A percentile compares a stretch with the other conserved stretches of the same genome.
These are phyloP conservation scores for Coelopa frigida DNA, from an alignment of 1,140 invertebrate species.

Conservation along the genomic window DNA sequence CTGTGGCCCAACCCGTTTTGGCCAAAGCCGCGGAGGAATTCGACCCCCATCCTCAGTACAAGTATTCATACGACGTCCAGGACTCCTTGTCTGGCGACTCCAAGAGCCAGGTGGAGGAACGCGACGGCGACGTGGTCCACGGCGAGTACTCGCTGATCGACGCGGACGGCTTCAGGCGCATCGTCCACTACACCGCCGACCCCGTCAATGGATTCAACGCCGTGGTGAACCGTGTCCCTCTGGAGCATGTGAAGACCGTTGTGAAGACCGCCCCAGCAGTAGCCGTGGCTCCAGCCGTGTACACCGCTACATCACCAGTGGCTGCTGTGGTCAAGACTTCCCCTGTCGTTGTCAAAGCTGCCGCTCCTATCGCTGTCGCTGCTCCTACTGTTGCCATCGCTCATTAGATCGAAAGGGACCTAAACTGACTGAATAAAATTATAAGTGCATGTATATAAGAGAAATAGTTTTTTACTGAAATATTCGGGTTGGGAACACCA, in stretches of 20 bases:
- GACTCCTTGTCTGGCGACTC: slow-evolving; percentile 51
- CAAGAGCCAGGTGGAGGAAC: slow-evolving; percentile 52
- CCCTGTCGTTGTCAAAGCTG: slow-evolving; percentile 1
- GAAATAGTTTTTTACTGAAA: too few relatives aligned
- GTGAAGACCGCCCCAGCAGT: slow-evolving; percentile 18
- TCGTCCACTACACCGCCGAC: slow-evolving; percentile 45
- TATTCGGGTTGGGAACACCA: too few relatives aligned
- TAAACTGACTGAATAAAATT: too few relatives aligned
- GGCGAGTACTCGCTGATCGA: slow-evolving; percentile 40
- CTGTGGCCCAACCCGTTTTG: slow-evolving; percentile 15
- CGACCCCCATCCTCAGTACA: slow-evolving; percentile 48
- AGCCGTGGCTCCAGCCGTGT: slow-evolving; percentile 15
- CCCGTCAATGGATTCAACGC: slow-evolving; percentile 43
- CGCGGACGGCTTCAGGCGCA: slow-evolving; percentile 37
- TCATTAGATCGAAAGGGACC: too few relatives aligned
- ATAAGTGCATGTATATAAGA: too few relatives aligned
- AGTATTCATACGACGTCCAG: slow-evolving; percentile 47
- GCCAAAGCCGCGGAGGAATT: slow-evolving; percentile 33
- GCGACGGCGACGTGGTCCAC: slow-evolving; percentile 51
- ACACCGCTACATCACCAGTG: slow-evolving; percentile 23
- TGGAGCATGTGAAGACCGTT: slow-evolving; percentile 25
- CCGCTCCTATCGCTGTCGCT: slow-evolving; percentile 1
- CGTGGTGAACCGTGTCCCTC: slow-evolving; percentile 43
- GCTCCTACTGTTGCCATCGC: slow-evolving; percentile 6
- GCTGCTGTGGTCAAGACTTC: slow-evolving; percentile 32